Evolutionary conservation across 2,113 vertebrate species (phyloP), one percentile per base, ranked within the genome.

Genomic region (Ictalurus furcatus): DNA sequence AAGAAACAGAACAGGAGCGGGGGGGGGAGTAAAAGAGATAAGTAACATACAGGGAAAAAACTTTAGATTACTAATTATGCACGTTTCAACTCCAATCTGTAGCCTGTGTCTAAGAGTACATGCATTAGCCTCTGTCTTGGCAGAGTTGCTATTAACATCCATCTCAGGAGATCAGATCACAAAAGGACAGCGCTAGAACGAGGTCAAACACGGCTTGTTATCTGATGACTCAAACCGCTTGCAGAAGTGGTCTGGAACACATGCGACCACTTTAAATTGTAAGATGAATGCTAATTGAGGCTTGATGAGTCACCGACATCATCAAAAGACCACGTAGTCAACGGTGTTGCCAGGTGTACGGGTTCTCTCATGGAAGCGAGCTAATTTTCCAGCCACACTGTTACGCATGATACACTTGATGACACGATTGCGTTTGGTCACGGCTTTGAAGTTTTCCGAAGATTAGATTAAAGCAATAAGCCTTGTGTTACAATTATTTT

Each of bases 141-240:
- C 59, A 84, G 58, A 84, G 34, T 63, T 63, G 81, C 34, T 61
- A 83, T 59, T 82, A 59, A 59, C 8, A 59, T 63, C 81, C 81
- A 34, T 63, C 81, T 63, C 58, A 1, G 34, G 30, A 28, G 37
- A 84, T 63, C 34, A 63, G 58, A 28, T 63, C 58, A 84, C 34
- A 28, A 84, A 84, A 63, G 58, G 81, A 63, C n/a, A 63, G 23
- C 2, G 23, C 4, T 28, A 28, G 37, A 84, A 84, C 21, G 34
- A 84, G 34, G 81, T 44, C 30, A 83, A 59, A 61, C 56, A 23
- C 23, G 30, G 37, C 56, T 11, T 58, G 7, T 37, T 61, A 40
- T 83, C 58, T 16, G 34, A 84, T 40, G 81, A 63, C 81, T 84
- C 81, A 63, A 84, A 63, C 58, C 81, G 28, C 34, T 84, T 84